Base-by-base conservation (phyloP, 2,113 vertebrate species). In the Entomyzon cyanotis region DNA sequence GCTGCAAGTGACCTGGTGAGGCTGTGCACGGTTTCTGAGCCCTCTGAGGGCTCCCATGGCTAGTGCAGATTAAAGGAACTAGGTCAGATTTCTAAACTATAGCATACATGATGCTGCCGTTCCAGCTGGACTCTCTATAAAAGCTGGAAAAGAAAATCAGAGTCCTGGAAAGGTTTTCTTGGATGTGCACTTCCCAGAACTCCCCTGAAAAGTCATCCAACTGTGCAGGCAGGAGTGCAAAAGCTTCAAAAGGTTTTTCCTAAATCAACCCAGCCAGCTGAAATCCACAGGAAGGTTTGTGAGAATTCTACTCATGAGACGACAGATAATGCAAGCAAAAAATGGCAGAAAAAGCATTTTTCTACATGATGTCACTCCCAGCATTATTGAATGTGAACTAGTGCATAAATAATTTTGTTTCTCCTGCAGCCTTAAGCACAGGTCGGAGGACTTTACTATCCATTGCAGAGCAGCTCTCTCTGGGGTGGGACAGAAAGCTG, bases 71-170 rank as follows among this genome's bases (percentile, higher is more conserved):
- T 93, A 95, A 96, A 93, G 75, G 83, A 96, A 91, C 93, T 94
- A 90, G 94, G 88, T 96, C 87, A 95, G 31, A 88, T 95, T 97
- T 96, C 94, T 94, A 80, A 96, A 95, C 92, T 91, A 91, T 70
- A 94, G 84, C 80, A 85, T 89, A 73, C 27, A 87, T 0, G 49
- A 73, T 91, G 77, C 65, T 89, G 84, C 93, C 94, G 92, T 93
- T 97, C 94, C 94, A 97, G 95, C 96, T 97, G 95, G 95, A 96
- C 68, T 77, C 63, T 96, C 84, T 94, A 77, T 95, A 91, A 95
- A 96, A 96, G 79, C 70, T 90, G 79, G 87, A 84, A 95, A 92
- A 95, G 81, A 93, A 96, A 96, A 95, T 94, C 85, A 90, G 91
- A 87, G 70, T 90, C 82, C 82, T 96, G 94, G 95, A 96, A 96